Evolutionary conservation across 2,888 invertebrate genomes (phyloP).

Genomic region (Lissocephala sabroskyi): DNA sequence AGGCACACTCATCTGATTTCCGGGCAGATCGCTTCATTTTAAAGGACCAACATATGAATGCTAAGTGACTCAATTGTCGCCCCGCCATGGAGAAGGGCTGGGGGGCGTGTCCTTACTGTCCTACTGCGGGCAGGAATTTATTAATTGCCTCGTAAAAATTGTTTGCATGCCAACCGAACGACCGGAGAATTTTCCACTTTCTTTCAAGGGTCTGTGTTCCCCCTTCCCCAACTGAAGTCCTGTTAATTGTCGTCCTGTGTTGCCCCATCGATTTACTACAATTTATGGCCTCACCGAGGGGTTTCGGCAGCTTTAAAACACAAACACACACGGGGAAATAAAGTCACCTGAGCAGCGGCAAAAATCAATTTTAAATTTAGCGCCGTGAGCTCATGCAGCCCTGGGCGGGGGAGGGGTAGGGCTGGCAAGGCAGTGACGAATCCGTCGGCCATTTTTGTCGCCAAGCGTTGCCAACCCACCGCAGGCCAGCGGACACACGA

Average conservation of each 20-base stretch:
- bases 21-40: slow-evolving; percentile 1
- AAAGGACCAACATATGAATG: slow-evolving; percentile 7
- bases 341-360: slow-evolving; percentile 1
- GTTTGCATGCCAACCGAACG: neutral
- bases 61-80: slow-evolving; percentile 10
- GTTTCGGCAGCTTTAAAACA: too few species aligned
- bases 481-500: too few species aligned
- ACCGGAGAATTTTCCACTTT: too few species aligned
- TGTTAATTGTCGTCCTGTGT: neutral
- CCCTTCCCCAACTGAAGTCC: too few species aligned
- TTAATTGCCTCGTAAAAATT: slow-evolving; percentile 24
- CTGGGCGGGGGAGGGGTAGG: too few species aligned
- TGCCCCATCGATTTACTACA: neutral
- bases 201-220: too few species aligned
- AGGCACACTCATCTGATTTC: neutral
- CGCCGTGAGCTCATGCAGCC: slow-evolving; percentile 52
- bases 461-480: too few species aligned
- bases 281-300: slow-evolving; percentile 2
- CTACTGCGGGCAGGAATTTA: slow-evolving; percentile 23
- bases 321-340: too few species aligned
- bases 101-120: neutral
- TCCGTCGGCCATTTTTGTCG: neutral
- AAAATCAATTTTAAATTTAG: slow-evolving; percentile 57
- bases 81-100: neutral
- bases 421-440: slow-evolving; percentile 3